phyloP scores from a whole-genome alignment of 2,113 vertebrate genomes.

The human region DNA sequence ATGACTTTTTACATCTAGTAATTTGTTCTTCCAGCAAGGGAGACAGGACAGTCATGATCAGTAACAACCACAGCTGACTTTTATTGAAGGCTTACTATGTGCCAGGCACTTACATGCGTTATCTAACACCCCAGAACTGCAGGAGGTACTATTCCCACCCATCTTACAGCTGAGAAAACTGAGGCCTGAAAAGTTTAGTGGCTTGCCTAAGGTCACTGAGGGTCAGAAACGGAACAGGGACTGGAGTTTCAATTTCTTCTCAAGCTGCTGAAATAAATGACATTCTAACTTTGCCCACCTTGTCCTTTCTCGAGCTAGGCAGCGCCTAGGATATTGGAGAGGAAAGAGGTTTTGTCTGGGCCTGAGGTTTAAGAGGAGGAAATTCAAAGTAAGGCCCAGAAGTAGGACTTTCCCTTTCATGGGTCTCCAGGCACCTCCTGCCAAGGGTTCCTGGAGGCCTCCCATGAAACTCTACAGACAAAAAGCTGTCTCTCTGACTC shows the following conservation, averaged over 20 bases:
- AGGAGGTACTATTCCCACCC: neutral
- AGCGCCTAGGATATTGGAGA: neutral
- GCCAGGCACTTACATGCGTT: neutral
- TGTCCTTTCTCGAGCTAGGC: neutral
- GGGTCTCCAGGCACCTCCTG: neutral
- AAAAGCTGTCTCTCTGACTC: neutral
- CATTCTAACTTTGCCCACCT: neutral
- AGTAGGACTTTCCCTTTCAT: neutral
- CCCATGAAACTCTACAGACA: neutral
- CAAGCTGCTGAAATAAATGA: neutral
- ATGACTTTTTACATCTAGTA: neutral
- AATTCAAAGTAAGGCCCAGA: neutral
- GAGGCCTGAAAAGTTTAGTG: neutral
- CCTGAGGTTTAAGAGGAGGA: neutral
- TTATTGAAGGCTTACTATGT: neutral
- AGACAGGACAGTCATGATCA: neutral
- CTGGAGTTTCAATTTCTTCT: slow-evolving; percentile 7
- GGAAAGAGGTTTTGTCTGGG: neutral
- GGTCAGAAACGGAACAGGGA: neutral
- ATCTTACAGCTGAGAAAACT: neutral
- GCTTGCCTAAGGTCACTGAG: neutral
- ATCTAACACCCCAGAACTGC: neutral
- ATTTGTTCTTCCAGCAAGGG: neutral
- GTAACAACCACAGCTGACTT: neutral
- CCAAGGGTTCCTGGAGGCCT: neutral